Conservation (phyloP, 2,888 invertebrate genomes). For the Balanococcus diminutus region DNA sequence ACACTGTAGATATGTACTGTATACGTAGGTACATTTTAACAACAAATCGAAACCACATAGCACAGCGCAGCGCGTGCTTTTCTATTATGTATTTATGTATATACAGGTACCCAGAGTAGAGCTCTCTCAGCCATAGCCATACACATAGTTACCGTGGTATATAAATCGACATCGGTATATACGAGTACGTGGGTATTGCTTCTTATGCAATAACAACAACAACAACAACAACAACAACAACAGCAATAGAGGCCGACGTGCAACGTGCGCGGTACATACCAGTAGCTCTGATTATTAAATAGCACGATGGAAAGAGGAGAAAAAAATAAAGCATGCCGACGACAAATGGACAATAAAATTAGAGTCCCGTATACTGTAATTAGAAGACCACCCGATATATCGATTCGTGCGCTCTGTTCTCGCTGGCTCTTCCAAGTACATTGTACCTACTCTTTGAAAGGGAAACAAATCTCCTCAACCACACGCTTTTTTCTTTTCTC, state of each 20-base stretch:
- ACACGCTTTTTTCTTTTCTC: neutral
- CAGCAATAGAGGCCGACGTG: neutral
- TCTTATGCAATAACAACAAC: neutral
- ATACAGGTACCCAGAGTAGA: too few species aligned
- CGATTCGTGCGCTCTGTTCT: neutral
- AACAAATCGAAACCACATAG: neutral
- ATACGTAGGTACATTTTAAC: neutral
- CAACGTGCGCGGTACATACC: neutral
- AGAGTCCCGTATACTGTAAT: conserved; percentile 10
- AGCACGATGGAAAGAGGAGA: neutral
- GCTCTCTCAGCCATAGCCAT: too few species aligned
- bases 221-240: neutral
- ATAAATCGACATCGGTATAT: too few species aligned
- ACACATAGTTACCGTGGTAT: too few species aligned
- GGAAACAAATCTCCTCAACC: neutral
- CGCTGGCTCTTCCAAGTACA: neutral
- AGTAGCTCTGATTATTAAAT: conserved; percentile 3
- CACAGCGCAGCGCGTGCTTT: neutral
- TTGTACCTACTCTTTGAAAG: neutral
- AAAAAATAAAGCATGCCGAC: conserved; percentile 11
- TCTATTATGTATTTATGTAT: neutral
- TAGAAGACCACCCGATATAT: conserved; percentile 20
- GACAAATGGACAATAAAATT: conserved; percentile 23
- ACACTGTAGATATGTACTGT: neutral
- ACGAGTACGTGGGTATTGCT: too few species aligned